These are phyloP conservation scores for Neomorphus geoffroyi DNA, from an alignment of 2,797 vertebrate species.

Conservation along the genomic window DNA sequence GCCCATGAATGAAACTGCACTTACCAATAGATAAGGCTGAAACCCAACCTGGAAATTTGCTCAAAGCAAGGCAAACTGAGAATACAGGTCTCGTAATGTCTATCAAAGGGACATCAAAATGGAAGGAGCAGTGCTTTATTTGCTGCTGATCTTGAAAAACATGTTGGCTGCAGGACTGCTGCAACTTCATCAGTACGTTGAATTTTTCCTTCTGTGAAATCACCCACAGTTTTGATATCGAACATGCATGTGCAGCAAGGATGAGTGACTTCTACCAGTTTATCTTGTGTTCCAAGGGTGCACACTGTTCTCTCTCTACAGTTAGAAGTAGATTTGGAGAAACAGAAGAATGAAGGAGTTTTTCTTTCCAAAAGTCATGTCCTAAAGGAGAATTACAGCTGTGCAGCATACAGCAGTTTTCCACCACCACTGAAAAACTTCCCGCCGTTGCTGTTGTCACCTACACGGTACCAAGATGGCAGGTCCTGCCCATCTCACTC, in stretches of 20 bases:
- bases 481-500: not conserved
- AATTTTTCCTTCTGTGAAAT: not conserved
- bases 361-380: not conserved
- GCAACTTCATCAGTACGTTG: not conserved
- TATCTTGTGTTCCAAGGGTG: not conserved
- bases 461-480: not conserved
- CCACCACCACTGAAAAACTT: not conserved
- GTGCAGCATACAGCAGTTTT: not conserved
- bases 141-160: not conserved
- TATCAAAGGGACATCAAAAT: not conserved
- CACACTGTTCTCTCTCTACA: not conserved
- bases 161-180: not conserved
- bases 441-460: not conserved
- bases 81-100: not conserved
- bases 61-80: not conserved
- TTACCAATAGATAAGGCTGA: slow-evolving; percentile 35
- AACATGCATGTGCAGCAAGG: not conserved
- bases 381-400: not conserved
- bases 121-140: not conserved
- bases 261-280: not conserved
- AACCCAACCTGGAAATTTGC: not conserved
- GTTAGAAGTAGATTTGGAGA: not conserved
- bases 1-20: not conserved
- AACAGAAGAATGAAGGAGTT: not conserved
- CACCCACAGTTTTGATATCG: fast-evolving